Evolutionary conservation across 2,888 invertebrate species (phyloP), one percentile per base, ranked within the genome.

Genomic region (Malthinus flaveolus): DNA sequence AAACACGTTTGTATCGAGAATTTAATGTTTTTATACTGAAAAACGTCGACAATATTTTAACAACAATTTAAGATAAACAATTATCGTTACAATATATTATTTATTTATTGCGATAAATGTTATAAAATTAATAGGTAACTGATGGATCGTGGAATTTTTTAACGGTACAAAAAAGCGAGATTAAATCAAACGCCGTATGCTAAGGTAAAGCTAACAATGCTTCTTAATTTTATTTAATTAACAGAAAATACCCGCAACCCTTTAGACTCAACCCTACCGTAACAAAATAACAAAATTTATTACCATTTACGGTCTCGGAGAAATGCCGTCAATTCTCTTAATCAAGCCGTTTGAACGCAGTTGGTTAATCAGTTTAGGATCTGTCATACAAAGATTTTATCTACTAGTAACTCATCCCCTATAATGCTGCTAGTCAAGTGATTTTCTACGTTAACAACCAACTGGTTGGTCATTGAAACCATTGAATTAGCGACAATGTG

Each of bases 401-500:
- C 73, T 68, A 39, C 48, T 48, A 33, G 42, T 39, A 62, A 52
- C 62, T 57, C 66, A 65, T 63, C 68, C 70, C 66, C 63, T 23
- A 23, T 23, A 23, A 23, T 23, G 23, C 23, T 23, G 2, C 39
- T 56, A 58, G 63, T 66, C 65, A 64, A 57, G 57, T 64, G 61
- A 64, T 67, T 61, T 60, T 64, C 64, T 63, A 61, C 63, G 55
- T 56, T 60, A 65, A 57, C 57, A 49, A 58, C 55, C 57, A 52
- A 49, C 54, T 48, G 57, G 23, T 23, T 23, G 23, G 47, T 57
- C 56, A 57, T 52, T 52, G 56, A 56, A 59, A 52, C 55, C 74
- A 72, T 74, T 75, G 75, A 75, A 74, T 73, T 66, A 67, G 67
- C 67, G 68, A 75, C 75, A 77, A 77, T 74, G 73, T 65, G 71